phyloP scores from a whole-genome alignment of 2,797 vertebrate genomes.

The Pithecia hirsuta region DNA sequence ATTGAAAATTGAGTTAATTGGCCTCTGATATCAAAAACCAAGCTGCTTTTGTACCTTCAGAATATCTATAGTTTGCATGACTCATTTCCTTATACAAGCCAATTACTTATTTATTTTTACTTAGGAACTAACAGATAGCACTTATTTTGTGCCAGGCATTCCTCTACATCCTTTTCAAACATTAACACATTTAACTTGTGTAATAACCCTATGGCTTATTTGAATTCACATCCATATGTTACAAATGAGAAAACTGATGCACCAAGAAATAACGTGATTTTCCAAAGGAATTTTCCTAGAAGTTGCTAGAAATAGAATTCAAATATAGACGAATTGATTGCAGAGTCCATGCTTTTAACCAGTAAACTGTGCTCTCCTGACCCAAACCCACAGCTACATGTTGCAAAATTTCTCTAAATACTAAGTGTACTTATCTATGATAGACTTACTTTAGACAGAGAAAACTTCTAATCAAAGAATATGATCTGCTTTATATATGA shows the following conservation, averaged over 20 bases:
- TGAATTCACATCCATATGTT: background rate
- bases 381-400: background rate
- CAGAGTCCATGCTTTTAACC: background rate
- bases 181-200: background rate
- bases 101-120: constrained; percentile 7
- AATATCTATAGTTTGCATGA: background rate
- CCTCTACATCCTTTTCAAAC: background rate
- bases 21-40: background rate
- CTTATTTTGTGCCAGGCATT: background rate
- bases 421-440: background rate
- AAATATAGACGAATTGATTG: background rate
- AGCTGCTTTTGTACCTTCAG: background rate
- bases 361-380: background rate
- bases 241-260: background rate
- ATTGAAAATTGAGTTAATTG: background rate
- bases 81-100: background rate
- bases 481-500: background rate
- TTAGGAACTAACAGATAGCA: background rate
- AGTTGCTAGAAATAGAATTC: background rate
- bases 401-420: background rate
- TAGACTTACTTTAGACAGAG: background rate
- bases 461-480: background rate
- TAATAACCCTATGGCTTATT: background rate
- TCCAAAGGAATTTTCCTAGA: background rate
- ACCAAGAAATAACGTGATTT: background rate